These are phyloP conservation scores for Halcyon senegalensis DNA, from an alignment of 2,113 vertebrate genomes.

Conservation along the genomic window DNA sequence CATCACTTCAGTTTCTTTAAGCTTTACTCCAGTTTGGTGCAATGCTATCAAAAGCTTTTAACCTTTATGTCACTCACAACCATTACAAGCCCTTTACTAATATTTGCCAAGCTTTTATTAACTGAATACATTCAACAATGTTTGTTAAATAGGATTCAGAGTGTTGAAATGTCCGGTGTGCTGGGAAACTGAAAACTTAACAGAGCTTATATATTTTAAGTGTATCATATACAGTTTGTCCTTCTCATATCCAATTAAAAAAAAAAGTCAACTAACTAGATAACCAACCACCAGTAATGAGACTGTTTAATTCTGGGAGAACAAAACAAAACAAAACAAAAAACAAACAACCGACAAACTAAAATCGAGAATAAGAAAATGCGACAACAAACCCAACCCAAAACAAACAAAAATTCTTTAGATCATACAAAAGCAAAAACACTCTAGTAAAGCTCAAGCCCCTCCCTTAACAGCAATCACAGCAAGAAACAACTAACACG, in stretches of 20 bases:
- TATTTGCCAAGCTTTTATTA: conserved; percentile 68
- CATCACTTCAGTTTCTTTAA: conserved; percentile 9
- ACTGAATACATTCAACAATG: conserved; percentile 26
- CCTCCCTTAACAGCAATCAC: neutral
- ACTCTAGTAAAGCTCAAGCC: neutral
- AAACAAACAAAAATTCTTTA: neutral
- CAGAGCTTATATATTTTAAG: neutral
- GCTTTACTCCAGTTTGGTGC: neutral
- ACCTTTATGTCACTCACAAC: conserved; percentile 36
- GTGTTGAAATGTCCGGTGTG: neutral
- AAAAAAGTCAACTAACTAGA: neutral
- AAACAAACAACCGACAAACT: neutral
- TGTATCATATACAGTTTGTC: neutral
- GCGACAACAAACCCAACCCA: neutral
- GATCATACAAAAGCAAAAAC: neutral
- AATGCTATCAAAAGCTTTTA: conserved; percentile 37
- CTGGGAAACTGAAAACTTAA: conserved; percentile 13
- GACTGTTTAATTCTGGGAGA: neutral
- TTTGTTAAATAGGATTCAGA: conserved; percentile 45
- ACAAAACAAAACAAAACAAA: too few species aligned
- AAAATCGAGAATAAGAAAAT: neutral
- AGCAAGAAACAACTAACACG: neutral
- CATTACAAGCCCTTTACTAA: conserved; percentile 63
- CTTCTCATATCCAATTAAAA: neutral
- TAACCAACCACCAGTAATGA: neutral